phyloP scores from a whole-genome alignment of 2,888 invertebrate genomes.

The Tinea semifulvella region DNA sequence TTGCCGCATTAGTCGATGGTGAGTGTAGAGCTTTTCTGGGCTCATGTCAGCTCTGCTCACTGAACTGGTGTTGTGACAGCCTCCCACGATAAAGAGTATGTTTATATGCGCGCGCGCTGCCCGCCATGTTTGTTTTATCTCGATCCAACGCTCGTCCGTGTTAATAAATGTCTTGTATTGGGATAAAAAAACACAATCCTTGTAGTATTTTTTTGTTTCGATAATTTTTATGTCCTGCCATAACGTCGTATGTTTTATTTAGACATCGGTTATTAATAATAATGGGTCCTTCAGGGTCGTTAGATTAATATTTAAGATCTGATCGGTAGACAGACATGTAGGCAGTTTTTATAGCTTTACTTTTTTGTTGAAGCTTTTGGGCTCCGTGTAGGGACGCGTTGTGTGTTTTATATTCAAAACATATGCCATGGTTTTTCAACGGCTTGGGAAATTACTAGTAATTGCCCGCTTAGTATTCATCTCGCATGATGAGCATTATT shows the following conservation, averaged over 20 bases:
- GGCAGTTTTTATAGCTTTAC: slow-evolving; percentile 38
- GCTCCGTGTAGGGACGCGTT: slow-evolving; percentile 41
- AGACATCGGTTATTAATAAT: slow-evolving; percentile 64
- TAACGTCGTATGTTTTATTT: slow-evolving; percentile 52
- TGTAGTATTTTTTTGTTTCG: slow-evolving; percentile 40
- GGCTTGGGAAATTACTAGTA: slow-evolving; percentile 56
- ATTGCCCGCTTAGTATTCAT: slow-evolving; percentile 50
- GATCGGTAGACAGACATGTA: slow-evolving; percentile 40
- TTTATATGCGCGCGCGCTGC: slow-evolving; percentile 58
- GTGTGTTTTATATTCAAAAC: slow-evolving; percentile 61
- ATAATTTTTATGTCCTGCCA: slow-evolving; percentile 39
- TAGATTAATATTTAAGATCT: slow-evolving; percentile 60
- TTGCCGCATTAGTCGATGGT: slow-evolving; percentile 30
- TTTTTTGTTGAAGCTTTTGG: slow-evolving; percentile 41
- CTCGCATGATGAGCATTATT: too few relatives aligned
- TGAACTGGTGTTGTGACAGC: slow-evolving; percentile 62
- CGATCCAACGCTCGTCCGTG: slow-evolving; percentile 54
- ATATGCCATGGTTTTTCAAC: slow-evolving; percentile 52
- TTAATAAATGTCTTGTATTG: slow-evolving; percentile 62
- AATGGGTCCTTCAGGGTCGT: slow-evolving; percentile 55
- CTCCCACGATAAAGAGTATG: slow-evolving; percentile 62
- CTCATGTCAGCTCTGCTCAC: slow-evolving; percentile 41
- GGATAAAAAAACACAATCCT: slow-evolving; percentile 31
- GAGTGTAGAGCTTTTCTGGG: slow-evolving; percentile 45
- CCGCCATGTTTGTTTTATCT: slow-evolving; percentile 67